Base-by-base conservation (phyloP, 2,797 vertebrate genomes). In the Balearica regulorum region DNA sequence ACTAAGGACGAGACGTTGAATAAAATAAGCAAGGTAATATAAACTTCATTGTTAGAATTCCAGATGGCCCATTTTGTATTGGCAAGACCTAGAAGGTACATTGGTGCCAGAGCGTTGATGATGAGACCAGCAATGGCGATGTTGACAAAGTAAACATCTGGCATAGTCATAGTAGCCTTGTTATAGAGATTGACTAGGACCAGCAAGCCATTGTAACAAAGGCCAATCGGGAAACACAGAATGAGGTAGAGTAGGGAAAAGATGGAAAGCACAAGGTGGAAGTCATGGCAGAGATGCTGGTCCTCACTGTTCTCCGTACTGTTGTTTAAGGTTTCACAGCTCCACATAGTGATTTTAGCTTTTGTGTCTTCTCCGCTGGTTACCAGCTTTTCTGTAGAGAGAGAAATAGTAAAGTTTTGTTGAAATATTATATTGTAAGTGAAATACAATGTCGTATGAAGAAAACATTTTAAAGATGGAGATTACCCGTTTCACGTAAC, bases 71-170 rank as follows among this genome's bases (percentile, higher is more conserved):
- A 99, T 91, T 98, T 98, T 2, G 98, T 98, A 68, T 99, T 98
- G 82, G 98, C 97, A 9, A 99, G 98, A 68, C 99, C 99, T 54
- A 99, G 97, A 79, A 99, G 98, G 97, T 99, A 98, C 66, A 98
- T 97, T 0, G 99, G 99, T 1, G 99, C 99, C 97, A 99, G 98
- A 20, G 98, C 94, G 14, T 99, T 99, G 83, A 99, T 99, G 94
- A 99, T 98, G 18, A 99, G 98, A 17, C 99, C 99, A 0, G 99
- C 99, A 2, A 99, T 98, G 15, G 99, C 99, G 78, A 99, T 99
- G 98, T 99, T 99, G 96, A 99, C 99, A 3, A 99, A 99, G 93
- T 99, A 99, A 77, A 99, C 99, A 1, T 99, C 99, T 0, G 99
- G 99, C 99, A 99, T 99, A 49, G 99, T 99, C 99, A 99, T 99